Conservation (phyloP, 2,888 invertebrate genomes). For the Aspidiotus destructor region DNA sequence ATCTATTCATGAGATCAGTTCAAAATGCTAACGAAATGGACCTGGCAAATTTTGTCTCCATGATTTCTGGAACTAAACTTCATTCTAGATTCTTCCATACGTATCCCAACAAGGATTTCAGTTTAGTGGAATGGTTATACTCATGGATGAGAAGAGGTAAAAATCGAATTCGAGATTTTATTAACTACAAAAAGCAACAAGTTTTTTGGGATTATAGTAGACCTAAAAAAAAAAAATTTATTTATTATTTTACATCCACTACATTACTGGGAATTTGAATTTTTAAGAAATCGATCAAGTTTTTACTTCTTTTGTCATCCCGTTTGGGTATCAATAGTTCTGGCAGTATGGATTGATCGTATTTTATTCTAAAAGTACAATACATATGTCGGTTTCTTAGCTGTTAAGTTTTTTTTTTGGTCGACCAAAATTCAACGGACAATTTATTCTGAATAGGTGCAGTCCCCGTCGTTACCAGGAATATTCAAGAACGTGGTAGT, state of each 20-base stretch:
- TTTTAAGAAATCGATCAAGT: no score
- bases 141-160: slow-evolving; percentile 25
- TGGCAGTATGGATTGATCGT: no score
- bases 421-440: neutral
- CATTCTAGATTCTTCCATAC: slow-evolving; percentile 23
- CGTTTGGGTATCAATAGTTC: no score
- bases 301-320: no score
- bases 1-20: slow-evolving; percentile 17
- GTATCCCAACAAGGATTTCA: slow-evolving; percentile 11
- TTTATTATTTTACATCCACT: no score
- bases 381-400: neutral
- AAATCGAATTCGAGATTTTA: neutral
- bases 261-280: no score
- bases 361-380: no score
- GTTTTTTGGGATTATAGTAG: no score
- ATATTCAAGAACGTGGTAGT: slow-evolving; percentile 24
- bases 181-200: no score
- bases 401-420: no score
- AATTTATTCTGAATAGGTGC: slow-evolving; percentile 10
- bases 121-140: slow-evolving; percentile 21
- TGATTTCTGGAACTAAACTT: neutral
- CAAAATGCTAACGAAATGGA: slow-evolving; percentile 25
- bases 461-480: slow-evolving; percentile 23
- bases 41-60: slow-evolving; percentile 3
- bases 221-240: no score